Percentiles rank a stretch among this genome's conserved stretches.
Evolutionary conservation across 2,888 invertebrate species (phyloP).

Genomic region (Scaptodrosophila latifasciaeformis): DNA sequence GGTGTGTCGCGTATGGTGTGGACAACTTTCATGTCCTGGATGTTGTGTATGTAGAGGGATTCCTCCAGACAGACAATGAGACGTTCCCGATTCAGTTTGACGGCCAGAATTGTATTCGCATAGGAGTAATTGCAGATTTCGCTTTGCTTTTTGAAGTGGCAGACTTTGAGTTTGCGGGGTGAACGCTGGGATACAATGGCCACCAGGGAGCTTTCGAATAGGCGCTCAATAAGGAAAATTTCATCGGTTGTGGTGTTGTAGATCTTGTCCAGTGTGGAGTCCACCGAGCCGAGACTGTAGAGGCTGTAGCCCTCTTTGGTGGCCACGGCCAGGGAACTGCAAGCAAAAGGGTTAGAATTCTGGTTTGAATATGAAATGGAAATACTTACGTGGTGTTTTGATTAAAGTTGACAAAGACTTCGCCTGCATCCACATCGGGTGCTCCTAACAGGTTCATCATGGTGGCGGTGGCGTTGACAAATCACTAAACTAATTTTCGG

Average conservation of each 20-base stretch:
- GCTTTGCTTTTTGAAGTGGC: conserved; percentile 97
- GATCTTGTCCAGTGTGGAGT: conserved; percentile 88
- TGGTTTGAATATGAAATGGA: neutral
- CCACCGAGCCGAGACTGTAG: conserved; percentile 88
- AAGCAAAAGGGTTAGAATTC: neutral
- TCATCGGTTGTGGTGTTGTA: conserved; percentile 91
- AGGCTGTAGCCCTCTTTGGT: conserved; percentile 93
- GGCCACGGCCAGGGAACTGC: conserved; percentile 93
- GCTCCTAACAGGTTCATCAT: conserved; percentile 73
- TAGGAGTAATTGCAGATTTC: conserved; percentile 98
- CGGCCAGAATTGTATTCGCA: conserved; percentile 95
- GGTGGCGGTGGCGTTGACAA: conserved; percentile 4
- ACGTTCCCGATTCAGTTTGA: conserved; percentile 95
- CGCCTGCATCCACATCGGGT: conserved; percentile 80
- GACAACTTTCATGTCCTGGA: conserved; percentile 97
- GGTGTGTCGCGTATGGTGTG: conserved; percentile 99
- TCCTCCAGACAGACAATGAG: conserved; percentile 98
- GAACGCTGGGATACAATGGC: conserved; percentile 94
- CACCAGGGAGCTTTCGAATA: conserved; percentile 97
- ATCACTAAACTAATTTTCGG: conserved; percentile 4
- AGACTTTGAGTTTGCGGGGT: conserved; percentile 86
- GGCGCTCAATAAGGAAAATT: conserved; percentile 93
- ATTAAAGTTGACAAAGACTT: conserved; percentile 96
- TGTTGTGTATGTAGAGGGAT: conserved; percentile 98
- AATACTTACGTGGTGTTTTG: conserved; percentile 96